Conservation (phyloP, 2,888 invertebrate species). For the Monoplex corrugatus region DNA sequence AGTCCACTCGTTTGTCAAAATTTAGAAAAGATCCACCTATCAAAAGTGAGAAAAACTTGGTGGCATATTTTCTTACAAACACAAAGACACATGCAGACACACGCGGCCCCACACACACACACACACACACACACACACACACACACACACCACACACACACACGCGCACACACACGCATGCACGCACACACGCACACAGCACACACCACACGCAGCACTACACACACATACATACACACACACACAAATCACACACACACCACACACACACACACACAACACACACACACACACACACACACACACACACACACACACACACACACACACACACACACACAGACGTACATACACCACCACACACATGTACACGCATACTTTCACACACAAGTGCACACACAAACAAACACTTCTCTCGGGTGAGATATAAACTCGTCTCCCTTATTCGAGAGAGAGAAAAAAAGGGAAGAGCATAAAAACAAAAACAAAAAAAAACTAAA, state of each 20-base stretch:
- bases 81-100: not conserved
- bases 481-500: too few relatives aligned
- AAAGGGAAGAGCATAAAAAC: too few relatives aligned
- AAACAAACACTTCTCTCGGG: not conserved
- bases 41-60: too few relatives aligned
- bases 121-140: not conserved
- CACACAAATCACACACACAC: not conserved
- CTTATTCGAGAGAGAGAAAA: too few relatives aligned
- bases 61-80: too few relatives aligned
- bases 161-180: not conserved
- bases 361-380: not conserved
- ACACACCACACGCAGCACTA: not conserved
- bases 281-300: not conserved
- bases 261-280: not conserved
- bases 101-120: not conserved
- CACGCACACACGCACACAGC: not conserved
- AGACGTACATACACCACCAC: not conserved
- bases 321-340: constrained; percentile 12
- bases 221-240: not conserved
- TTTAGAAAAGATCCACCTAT: too few relatives aligned
- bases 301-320: not conserved
- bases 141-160: not conserved
- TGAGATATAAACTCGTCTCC: too few relatives aligned
- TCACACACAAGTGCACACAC: not conserved
- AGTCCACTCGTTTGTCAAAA: too few relatives aligned